phyloP scores from a whole-genome alignment of 2,113 vertebrate species.

The Arenaria interpres region DNA sequence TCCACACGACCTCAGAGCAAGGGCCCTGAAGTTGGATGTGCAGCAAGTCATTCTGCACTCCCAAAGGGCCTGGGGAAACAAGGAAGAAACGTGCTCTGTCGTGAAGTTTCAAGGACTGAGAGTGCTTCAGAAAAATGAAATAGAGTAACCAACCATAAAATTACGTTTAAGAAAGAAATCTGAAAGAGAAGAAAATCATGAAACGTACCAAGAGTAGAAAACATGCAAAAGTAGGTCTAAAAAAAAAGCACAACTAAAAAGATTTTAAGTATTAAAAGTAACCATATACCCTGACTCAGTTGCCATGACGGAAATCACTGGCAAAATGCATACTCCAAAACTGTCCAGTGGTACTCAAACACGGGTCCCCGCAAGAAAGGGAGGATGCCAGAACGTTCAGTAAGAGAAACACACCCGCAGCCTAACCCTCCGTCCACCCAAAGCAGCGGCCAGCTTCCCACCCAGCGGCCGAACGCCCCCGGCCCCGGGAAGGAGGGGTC shows the following conservation, averaged over 20 bases:
- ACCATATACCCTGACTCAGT: fast-evolving
- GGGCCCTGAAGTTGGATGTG: background rate
- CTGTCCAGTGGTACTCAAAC: background rate
- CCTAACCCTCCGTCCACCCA: fast-evolving
- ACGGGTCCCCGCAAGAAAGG: background rate
- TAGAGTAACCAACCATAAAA: background rate
- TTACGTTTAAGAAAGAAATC: background rate
- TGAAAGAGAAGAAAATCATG: background rate
- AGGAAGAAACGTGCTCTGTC: background rate
- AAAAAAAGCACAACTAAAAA: background rate
- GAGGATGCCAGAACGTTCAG: fast-evolving
- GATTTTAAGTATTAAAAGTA: fast-evolving
- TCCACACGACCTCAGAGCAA: fast-evolving
- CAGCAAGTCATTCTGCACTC: background rate
- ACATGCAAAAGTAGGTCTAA: background rate
- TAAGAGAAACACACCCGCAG: fast-evolving
- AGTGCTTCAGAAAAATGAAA: background rate
- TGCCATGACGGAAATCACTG: background rate
- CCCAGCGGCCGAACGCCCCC: fast-evolving
- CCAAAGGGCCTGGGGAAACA: background rate
- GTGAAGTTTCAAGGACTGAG: fast-evolving
- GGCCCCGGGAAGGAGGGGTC: background rate
- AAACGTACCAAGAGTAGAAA: background rate
- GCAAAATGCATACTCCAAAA: background rate
- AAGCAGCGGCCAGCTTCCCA: background rate